phyloP scores from a whole-genome alignment of 2,888 invertebrate genomes.

The Synergus laeviventris region DNA sequence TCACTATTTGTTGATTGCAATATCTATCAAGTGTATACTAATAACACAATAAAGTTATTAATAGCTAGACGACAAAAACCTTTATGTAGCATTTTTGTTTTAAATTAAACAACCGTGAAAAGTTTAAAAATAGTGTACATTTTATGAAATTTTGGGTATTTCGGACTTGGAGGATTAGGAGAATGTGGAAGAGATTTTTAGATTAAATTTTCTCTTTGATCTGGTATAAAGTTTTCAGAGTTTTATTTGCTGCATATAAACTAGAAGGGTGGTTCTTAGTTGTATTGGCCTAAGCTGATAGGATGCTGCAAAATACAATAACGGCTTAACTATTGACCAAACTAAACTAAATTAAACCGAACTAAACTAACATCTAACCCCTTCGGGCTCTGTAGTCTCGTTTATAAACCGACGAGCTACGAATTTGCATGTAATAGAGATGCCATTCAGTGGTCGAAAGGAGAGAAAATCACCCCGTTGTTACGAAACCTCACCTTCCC shows the following conservation, averaged over 20 bases:
- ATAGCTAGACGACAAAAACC: slow-evolving; percentile 43
- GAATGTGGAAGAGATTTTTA: background rate
- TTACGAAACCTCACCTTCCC: slow-evolving; percentile 12
- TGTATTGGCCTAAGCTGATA: slow-evolving; percentile 37
- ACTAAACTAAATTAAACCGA: slow-evolving; percentile 63
- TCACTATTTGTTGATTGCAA: slow-evolving; percentile 28
- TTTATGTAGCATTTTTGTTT: background rate
- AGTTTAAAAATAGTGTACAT: background rate
- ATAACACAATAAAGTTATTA: slow-evolving; percentile 54
- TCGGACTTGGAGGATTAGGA: no score
- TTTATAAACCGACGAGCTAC: slow-evolving; percentile 26
- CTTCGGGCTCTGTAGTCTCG: slow-evolving; percentile 35
- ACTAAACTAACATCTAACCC: slow-evolving; percentile 55
- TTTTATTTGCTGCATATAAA: slow-evolving; percentile 63
- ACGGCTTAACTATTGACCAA: slow-evolving; percentile 62
- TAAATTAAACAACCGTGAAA: background rate
- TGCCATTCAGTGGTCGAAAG: slow-evolving; percentile 33
- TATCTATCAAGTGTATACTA: background rate
- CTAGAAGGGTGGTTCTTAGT: slow-evolving; percentile 50
- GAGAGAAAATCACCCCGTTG: slow-evolving; percentile 22
- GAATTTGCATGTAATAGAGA: slow-evolving; percentile 37
- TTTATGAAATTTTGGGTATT: no score
- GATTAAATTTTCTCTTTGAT: slow-evolving; percentile 57
- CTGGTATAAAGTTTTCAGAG: slow-evolving; percentile 60
- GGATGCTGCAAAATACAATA: slow-evolving; percentile 59